Percentiles rank a stretch among this genome's conserved stretches.
phyloP scores from a whole-genome alignment of 2,113 vertebrate species.

The Lycaon pictus region DNA sequence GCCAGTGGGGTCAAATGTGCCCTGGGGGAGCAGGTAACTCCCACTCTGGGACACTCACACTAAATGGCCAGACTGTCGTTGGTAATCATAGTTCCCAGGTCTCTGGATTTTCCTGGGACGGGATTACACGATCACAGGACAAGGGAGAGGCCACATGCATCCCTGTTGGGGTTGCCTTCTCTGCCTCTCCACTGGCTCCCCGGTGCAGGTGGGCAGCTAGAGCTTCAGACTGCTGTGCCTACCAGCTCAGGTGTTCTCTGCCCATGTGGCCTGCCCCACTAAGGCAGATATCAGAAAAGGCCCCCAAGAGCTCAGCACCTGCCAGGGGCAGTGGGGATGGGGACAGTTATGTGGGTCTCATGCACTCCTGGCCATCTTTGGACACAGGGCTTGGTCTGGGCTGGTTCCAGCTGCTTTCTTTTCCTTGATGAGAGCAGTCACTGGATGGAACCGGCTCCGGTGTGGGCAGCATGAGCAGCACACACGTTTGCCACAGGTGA shows the following conservation, averaged over 20 bases:
- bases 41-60: not conserved
- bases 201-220: not conserved
- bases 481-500: not conserved
- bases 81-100: not conserved
- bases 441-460: not conserved
- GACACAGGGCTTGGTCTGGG: too few species aligned
- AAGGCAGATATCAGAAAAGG: not conserved
- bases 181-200: too few species aligned
- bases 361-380: not conserved
- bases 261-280: not conserved
- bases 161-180: not conserved
- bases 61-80: not conserved
- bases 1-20: not conserved
- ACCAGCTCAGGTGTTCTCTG: not conserved
- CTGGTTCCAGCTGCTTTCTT: not conserved
- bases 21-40: not conserved
- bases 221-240: not conserved
- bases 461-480: accelerated
- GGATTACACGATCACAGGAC: not conserved
- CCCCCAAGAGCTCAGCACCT: not conserved
- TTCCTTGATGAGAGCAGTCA: not conserved
- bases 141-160: not conserved
- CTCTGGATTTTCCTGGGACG: not conserved
- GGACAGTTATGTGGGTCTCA: too few species aligned
- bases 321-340: too few species aligned